These are phyloP conservation scores for Troglohyphantes excavatus DNA, from an alignment of 2,888 invertebrate genomes.

Conservation along the genomic window DNA sequence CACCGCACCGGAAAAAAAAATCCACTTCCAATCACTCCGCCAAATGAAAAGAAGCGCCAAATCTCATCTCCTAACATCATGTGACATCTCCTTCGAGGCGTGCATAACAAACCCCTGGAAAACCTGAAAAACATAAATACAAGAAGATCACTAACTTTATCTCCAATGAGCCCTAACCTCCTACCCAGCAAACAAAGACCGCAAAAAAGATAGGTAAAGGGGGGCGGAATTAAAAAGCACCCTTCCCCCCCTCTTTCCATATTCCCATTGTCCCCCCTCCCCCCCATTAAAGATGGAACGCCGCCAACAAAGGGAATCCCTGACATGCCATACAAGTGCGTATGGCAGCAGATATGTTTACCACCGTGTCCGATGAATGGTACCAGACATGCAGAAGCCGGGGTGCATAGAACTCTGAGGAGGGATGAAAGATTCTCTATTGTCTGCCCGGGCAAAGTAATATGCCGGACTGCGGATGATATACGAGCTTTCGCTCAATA, in stretches of 20 bases:
- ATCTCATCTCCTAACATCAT: slow-evolving; percentile 27
- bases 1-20: slow-evolving; percentile 8
- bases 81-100: slow-evolving; percentile 62
- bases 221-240: slow-evolving; percentile 63
- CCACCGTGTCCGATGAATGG: slow-evolving; percentile 48
- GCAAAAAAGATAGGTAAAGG: neutral
- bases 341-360: slow-evolving; percentile 76
- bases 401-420: neutral
- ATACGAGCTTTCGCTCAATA: slow-evolving; percentile 47
- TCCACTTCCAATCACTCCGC: slow-evolving; percentile 22
- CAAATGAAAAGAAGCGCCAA: neutral
- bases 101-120: slow-evolving; percentile 29
- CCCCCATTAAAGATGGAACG: slow-evolving; percentile 61
- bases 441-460: slow-evolving; percentile 58
- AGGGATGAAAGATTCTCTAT: slow-evolving; percentile 19
- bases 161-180: slow-evolving; percentile 59
- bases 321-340: slow-evolving; percentile 65
- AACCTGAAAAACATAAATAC: neutral
- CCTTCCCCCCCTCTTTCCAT: slow-evolving; percentile 47
- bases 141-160: slow-evolving; percentile 10
- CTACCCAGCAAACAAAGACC: slow-evolving; percentile 64
- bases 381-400: slow-evolving; percentile 25
- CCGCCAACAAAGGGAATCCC: slow-evolving; percentile 50
- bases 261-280: slow-evolving; percentile 52
- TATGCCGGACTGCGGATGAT: slow-evolving; percentile 59